These are phyloP conservation scores for Arctopsyche grandis DNA, from an alignment of 1,140 invertebrate species.

Conservation along the genomic window DNA sequence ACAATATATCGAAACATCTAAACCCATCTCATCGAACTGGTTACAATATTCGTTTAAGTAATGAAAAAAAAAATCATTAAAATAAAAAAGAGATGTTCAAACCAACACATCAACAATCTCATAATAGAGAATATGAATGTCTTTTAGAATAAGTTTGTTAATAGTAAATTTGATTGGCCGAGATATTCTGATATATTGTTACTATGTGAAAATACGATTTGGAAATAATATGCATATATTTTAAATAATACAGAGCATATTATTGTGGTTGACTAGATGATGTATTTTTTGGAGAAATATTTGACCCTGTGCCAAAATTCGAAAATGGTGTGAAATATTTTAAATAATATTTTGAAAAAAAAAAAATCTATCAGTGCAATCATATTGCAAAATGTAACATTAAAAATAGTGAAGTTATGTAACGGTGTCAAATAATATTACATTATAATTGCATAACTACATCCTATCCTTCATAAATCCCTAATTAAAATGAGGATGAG, in stretches of 20 bases:
- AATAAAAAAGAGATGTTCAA: no score
- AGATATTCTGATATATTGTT: background rate
- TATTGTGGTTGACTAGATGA: constrained; percentile 52
- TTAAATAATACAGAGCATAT: constrained; percentile 50
- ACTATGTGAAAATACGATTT: constrained; percentile 4
- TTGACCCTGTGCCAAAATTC: constrained; percentile 7
- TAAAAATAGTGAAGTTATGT: background rate
- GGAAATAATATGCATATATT: constrained; percentile 4
- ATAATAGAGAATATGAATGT: no score
- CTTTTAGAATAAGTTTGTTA: no score
- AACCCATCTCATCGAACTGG: no score
- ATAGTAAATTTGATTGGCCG: background rate
- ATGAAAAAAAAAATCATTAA: no score
- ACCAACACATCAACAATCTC: no score
- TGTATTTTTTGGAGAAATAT: constrained; percentile 29
- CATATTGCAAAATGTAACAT: background rate
- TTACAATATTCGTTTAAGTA: no score
- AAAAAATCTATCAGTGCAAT: no score
- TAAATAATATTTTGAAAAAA: background rate
- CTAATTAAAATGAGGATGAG: constrained; percentile 52
- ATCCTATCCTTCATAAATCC: constrained; percentile 52
- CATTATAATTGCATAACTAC: constrained; percentile 20
- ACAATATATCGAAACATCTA: background rate
- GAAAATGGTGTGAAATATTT: no score
- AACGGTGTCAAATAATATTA: no score